Evolutionary conservation across 2,113 vertebrate genomes (phyloP), one percentile per base, ranked within the genome.

Genomic region (Leptobrachium ailaonicum): DNA sequence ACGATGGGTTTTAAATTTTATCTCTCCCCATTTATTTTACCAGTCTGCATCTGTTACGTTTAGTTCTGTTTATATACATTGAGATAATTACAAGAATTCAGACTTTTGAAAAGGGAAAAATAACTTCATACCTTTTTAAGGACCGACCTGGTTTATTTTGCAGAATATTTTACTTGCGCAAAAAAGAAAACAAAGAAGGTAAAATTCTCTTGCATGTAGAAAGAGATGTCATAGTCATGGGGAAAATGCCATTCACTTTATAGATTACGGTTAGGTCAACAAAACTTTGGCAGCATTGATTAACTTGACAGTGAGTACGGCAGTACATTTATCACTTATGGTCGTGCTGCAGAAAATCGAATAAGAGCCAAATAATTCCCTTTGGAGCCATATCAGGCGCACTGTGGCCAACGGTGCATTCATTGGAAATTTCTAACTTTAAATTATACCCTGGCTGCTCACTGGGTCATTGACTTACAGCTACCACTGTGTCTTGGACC

Each of bases 251-350:
- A 86, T 88, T 92, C 83, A 83, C 91, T 95, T 96, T 95, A 96
- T 97, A 92, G 95, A 97, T 97, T 92, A 92, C 93, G 95, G 95
- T 95, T 95, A 95, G 94, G 93, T 95, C 94, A 95, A 96, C 92
- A 95, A 96, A 96, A 96, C 94, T 97, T 97, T 96, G 94, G 94
- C 94, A 92, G 91, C 94, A 96, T 97, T 96, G 96, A 97, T 97
- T 97, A 92, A 92, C 96, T 95, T 95, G 95, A 95, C 95, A 95
- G 94, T 95, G 95, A 95, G 93, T 95, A 91, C 93, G 94, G 94
- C 92, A 88, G 91, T 92, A 92, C 95, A 95, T 96, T 96, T 96
- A 96, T 96, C 95, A 96, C 94, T 96, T 95, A 96, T 94, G 93
- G 94, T 93, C 89, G 90, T 90, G 92, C 92, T 92, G 93, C 90